These are phyloP conservation scores for Cactoblastis cactorum DNA, from an alignment of 2,888 invertebrate genomes.

Conservation along the genomic window DNA sequence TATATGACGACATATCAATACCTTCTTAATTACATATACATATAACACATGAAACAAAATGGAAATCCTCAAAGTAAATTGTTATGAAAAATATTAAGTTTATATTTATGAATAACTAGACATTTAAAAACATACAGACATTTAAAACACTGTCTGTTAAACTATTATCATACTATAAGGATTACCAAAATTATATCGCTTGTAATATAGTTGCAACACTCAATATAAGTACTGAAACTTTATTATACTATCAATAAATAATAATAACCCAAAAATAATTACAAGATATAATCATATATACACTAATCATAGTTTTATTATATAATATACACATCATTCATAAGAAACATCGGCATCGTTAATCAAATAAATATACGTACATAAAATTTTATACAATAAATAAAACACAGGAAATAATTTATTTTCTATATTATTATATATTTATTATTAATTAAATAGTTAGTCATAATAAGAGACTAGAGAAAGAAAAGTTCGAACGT, in stretches of 20 bases:
- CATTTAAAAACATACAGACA: too few relatives aligned
- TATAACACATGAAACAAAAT: neutral
- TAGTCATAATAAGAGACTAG: constrained; percentile 16
- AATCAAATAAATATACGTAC: neutral
- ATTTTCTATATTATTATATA: neutral
- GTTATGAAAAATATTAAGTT: neutral
- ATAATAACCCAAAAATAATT: too few relatives aligned
- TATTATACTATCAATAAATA: neutral
- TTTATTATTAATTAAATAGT: neutral
- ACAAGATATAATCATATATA: neutral
- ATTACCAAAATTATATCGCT: neutral
- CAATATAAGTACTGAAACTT: neutral
- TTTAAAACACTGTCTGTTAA: too few relatives aligned
- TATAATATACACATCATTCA: neutral
- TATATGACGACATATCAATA: too few relatives aligned
- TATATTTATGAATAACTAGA: too few relatives aligned
- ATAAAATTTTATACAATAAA: neutral
- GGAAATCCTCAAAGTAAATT: neutral
- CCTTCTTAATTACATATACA: too few relatives aligned
- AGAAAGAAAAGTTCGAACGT: constrained; percentile 13
- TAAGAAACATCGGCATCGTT: neutral
- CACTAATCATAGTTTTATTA: neutral
- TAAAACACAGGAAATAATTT: too few relatives aligned
- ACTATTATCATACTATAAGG: too few relatives aligned
- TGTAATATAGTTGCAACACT: neutral